Evolutionary conservation across 2,797 vertebrate genomes (phyloP), one percentile per base, ranked within the genome.

Genomic region (Neomorphus geoffroyi): DNA sequence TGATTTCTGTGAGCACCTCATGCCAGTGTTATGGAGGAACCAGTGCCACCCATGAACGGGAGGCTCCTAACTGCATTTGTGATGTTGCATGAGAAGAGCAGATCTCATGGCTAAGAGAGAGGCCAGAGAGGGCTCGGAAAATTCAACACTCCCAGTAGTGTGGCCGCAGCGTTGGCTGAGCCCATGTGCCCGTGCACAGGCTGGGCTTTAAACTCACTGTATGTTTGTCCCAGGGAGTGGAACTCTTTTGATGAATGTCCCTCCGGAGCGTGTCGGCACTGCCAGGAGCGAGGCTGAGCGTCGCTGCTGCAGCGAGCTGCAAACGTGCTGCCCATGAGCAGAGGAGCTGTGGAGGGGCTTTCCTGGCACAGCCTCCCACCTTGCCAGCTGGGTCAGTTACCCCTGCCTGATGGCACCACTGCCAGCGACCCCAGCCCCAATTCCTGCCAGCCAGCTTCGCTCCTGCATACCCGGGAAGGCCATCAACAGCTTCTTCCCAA

Each of bases 171-270:
- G 7, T 11, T 18, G 27, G 32, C 12, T 2, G 2, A 45, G 13
- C 14, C 33, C 0, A 0, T 46, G n/a, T 18, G 28, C 27, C 18
- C 2, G 1, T 7, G 35, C 41, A 14, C 23, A 58, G 66, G 27
- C 51, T 89, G 70, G 77, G 32, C 43, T 54, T 45, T 32, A 61
- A 16, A 23, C 16, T 8, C 21, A 28, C 7, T 2, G 3, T 12
- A 16, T 45, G 6, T 37, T 62, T 75, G 37, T 56, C 15, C 21
- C 8, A 18, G 13, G 12, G 12, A 74, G 9, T 4, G 23, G 6
- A 14, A 6, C 1, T 22, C 37, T 17, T 72, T 69, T 2, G 5
- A 21, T 22, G 9, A 53, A 24, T 0, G 1, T 15, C 41, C 23
- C 23, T 33, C 39, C 48, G 33, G 45, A 2, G 13, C 33, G 35